phyloP scores from a whole-genome alignment of 2,888 invertebrate species.

The Drepana falcataria region DNA sequence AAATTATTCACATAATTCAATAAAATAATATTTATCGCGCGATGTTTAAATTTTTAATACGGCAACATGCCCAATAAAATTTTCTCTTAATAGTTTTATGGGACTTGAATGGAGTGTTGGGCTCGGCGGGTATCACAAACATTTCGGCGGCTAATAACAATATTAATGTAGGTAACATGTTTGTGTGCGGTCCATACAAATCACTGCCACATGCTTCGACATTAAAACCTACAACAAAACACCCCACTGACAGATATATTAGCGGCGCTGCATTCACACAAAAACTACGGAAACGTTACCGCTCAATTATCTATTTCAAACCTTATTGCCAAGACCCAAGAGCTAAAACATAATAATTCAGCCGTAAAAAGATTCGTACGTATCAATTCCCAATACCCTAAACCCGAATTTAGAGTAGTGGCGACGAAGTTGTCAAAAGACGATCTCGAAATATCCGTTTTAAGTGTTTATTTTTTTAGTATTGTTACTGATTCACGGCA shows the following conservation, averaged over 20 bases:
- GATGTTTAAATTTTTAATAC: neutral
- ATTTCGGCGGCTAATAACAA: constrained; percentile 63
- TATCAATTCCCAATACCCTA: constrained; percentile 24
- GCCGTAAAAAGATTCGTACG: constrained; percentile 8
- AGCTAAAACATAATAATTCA: neutral
- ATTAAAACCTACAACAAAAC: constrained; percentile 61
- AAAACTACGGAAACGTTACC: constrained; percentile 33
- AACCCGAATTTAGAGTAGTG: constrained; percentile 9
- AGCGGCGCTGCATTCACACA: constrained; percentile 49
- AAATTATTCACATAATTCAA: neutral
- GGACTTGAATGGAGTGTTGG: constrained; percentile 46
- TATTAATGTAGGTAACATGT: constrained; percentile 37
- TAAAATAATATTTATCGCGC: neutral
- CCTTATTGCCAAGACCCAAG: constrained; percentile 20
- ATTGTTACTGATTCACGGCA: too few relatives aligned
- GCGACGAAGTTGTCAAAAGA: neutral
- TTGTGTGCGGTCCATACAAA: constrained; percentile 65
- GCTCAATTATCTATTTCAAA: constrained; percentile 19
- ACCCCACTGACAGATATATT: constrained; percentile 72
- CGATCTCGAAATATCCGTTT: constrained; percentile 22
- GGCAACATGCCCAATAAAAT: constrained; percentile 14
- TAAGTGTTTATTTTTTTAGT: neutral
- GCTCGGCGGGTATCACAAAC: constrained; percentile 57
- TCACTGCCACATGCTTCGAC: constrained; percentile 60
- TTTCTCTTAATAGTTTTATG: constrained; percentile 61